Base-by-base conservation (phyloP, 2,797 vertebrate genomes). In the Cirrhinus molitorella region DNA sequence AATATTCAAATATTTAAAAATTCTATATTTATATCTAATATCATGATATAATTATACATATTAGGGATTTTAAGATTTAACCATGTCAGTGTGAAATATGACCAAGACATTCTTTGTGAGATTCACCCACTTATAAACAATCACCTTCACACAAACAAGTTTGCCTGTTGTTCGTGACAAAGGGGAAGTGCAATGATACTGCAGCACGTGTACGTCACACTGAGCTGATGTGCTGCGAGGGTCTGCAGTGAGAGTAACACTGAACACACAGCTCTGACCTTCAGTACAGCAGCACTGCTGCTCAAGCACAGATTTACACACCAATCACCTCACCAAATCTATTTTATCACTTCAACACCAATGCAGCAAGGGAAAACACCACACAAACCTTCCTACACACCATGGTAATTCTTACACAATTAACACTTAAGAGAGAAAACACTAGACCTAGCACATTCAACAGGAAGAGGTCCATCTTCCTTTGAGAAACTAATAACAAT, bases 241-340 rank as follows among this genome's bases (percentile, higher is more conserved):
- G 67, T 31, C 80, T 80, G 80, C 85, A 79, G 80, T 25, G 31
- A 85, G 51, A 71, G 25, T 75, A 70, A 49, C 71, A 55, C 53
- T 53, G 53, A 23, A 43, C 45, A 37, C 83, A 28, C 37, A 37
- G 68, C 70, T 71, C 74, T 87, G 85, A 87, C 85, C 83, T 88
- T 87, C 83, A 81, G 23, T n/a, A 66, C 74, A 79, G 34, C 8
- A 43, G 55, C 37, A 61, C 1, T 43, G 53, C 45, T n/a, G 12
- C 47, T 21, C 71, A 73, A 68, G 28, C 28, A 28, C 51, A 3
- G 28, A 67, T 53, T 34, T 72, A 74, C 49, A 82, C 79, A 43
- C 78, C 47, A 14, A n/a, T 34, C 47, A 53, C 31, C 28, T 28
- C 34, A 40, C 5, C 34, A 45, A 43, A 55, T 70, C 61, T 16